Evolutionary conservation across 1,140 invertebrate species (phyloP).

Genomic region (Pachyrhynchus sulphureomaculatus): DNA sequence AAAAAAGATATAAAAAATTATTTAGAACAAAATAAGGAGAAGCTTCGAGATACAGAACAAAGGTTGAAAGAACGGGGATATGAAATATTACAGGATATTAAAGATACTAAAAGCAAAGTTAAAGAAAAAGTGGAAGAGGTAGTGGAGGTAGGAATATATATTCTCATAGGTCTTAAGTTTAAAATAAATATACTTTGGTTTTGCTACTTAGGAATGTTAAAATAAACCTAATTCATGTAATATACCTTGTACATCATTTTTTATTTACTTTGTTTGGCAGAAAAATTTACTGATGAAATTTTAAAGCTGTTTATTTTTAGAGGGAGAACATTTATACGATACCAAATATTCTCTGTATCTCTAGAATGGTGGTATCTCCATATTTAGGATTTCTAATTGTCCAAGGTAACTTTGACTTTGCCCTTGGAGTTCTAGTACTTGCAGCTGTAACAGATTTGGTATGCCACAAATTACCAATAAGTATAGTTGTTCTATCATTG

Average conservation of each 20-base stretch:
- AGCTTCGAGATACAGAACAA: slow-evolving; percentile 58
- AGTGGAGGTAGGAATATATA: slow-evolving; percentile 57
- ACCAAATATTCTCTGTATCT: slow-evolving; percentile 85
- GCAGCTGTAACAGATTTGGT: slow-evolving; percentile 86
- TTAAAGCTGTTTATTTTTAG: slow-evolving; percentile 60
- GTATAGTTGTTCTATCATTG: slow-evolving; percentile 8
- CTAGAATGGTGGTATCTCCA: slow-evolving; percentile 81
- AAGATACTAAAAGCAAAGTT: slow-evolving; percentile 62
- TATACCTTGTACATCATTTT: background rate
- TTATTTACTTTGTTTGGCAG: too few relatives aligned
- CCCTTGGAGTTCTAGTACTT: slow-evolving; percentile 71
- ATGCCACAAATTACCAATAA: slow-evolving; percentile 39
- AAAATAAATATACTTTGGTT: background rate
- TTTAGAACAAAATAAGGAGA: slow-evolving; percentile 59
- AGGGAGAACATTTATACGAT: slow-evolving; percentile 91
- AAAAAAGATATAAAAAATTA: slow-evolving; percentile 45
- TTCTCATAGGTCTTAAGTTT: too few relatives aligned
- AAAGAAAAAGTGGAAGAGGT: slow-evolving; percentile 67
- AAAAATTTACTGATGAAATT: too few relatives aligned
- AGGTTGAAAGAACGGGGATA: slow-evolving; percentile 59
- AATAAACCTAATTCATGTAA: too few relatives aligned
- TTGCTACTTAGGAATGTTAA: background rate
- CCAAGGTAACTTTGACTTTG: slow-evolving; percentile 71
- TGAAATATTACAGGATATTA: slow-evolving; percentile 64
- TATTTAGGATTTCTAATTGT: slow-evolving; percentile 79